Percentiles rank a stretch among this genome's conserved stretches.
Evolutionary conservation across 2,797 vertebrate species (phyloP).

Genomic region (Microchirus variegatus): DNA sequence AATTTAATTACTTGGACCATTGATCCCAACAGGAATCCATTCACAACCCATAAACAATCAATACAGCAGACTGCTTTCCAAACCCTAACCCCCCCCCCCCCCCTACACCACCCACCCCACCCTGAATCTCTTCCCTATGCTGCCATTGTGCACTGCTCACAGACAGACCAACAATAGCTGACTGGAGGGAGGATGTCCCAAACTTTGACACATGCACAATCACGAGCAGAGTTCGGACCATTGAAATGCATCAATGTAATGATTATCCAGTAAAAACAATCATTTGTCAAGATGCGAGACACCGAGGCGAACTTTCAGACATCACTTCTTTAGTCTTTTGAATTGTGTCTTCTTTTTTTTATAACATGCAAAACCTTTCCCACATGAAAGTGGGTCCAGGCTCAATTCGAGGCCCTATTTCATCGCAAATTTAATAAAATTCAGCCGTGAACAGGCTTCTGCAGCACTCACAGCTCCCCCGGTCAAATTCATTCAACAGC

Average conservation of each 20-base stretch:
- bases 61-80: slow-evolving; percentile 50
- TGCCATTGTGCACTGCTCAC: slow-evolving; percentile 41
- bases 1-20: slow-evolving; percentile 42
- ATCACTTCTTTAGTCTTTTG: not conserved
- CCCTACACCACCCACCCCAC: slow-evolving; percentile 15
- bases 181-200: slow-evolving; percentile 35
- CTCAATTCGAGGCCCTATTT: slow-evolving; percentile 10
- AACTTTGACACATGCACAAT: slow-evolving; percentile 18
- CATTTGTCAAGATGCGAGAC: not conserved
- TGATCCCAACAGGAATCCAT: slow-evolving; percentile 51
- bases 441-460: slow-evolving; percentile 54
- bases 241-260: not conserved
- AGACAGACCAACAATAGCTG: slow-evolving; percentile 49
- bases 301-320: too few species aligned
- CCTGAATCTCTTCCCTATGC: slow-evolving; percentile 23
- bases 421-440: slow-evolving; percentile 59
- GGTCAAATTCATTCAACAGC: slow-evolving; percentile 68
- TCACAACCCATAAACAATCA: slow-evolving; percentile 59
- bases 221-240: not conserved
- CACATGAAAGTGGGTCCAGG: not conserved
- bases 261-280: not conserved
- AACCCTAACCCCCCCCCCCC: slow-evolving; percentile 15
- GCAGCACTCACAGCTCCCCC: slow-evolving; percentile 58
- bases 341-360: not conserved
- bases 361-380: slow-evolving; percentile 11